Base-by-base conservation (phyloP, 2,888 invertebrate species). In the Pammene fasciana region DNA sequence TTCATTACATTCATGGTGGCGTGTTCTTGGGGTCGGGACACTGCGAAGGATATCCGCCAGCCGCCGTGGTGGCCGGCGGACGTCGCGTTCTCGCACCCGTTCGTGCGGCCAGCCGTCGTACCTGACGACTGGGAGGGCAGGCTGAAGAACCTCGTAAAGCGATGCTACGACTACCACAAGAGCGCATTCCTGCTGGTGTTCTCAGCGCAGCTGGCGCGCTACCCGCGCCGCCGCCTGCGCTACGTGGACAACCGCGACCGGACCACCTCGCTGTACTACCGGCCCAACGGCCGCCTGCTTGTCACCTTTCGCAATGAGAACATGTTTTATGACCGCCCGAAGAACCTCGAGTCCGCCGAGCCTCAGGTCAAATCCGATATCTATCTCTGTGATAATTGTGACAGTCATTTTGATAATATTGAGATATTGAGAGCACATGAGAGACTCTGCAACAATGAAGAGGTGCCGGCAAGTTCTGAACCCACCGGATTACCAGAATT, bases 301-400 rank as follows among this genome's bases (percentile, higher is more conserved):
- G 96, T 96, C 18, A 96, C 96, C 72, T 96, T 96, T 86, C 94
- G 96, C 60, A 96, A 96, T 88, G 95, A 96, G 81, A 96, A 96
- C 80, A 93, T 95, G 89, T 94, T 94, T 81, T 88, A 93, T 83
- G 90, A 90, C 72, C 78, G 79, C 64, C 78, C 76, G 50, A 72
- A 72, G 62, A 48, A 88, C 7, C 86, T 87, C 68, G 87, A 92
- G 75, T 68, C 83, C 55, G 82, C 90, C 45, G 90, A 94, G 73
- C 87, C 90, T 72, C 93, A 93, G 82, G 88, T 94, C 50, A 94
- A 94, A 78, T 91, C 94, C 73, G 95, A 96, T 79, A 95, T 96
- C 78, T 96, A 95, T 85, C 88, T 96, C 60, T 96, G 96, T 86
- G 96, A 96, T 80, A 95, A 94, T 80, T 96, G 96, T 84, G 96